Percentiles rank a stretch among this genome's conserved stretches.
Conservation (phyloP, 2,113 vertebrate species). For the Ia io region DNA sequence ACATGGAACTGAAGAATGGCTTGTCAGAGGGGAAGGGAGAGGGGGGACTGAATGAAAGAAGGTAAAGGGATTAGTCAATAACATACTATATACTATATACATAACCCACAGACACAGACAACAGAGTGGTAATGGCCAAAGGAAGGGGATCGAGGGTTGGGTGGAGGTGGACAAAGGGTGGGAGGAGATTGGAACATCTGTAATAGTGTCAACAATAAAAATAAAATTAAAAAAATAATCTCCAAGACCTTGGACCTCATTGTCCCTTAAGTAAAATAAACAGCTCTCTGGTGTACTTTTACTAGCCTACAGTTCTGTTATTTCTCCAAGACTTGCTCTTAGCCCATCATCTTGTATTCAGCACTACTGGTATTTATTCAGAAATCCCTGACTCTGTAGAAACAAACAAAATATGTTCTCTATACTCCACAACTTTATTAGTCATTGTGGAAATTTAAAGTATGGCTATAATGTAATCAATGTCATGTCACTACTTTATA, state of each 20-base stretch:
- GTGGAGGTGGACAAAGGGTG: no score
- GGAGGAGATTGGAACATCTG: no score
- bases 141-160: no score
- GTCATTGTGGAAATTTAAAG: background rate
- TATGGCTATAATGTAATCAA: background rate
- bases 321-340: background rate
- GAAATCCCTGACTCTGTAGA: background rate
- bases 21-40: no score
- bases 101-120: no score
- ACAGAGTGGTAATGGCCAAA: no score
- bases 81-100: no score
- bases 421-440: background rate
- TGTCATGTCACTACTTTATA: background rate
- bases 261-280: background rate
- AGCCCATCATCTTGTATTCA: background rate
- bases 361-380: background rate
- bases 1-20: no score
- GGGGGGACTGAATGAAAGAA: no score
- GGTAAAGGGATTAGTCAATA: no score
- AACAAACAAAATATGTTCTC: background rate
- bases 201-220: no score
- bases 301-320: background rate
- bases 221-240: no score
- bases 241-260: background rate
- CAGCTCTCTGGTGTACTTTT: background rate